A percentile compares a stretch with the other conserved stretches of the same genome.
phyloP scores from a whole-genome alignment of 1,140 invertebrate genomes.

The Zophobas morio region DNA sequence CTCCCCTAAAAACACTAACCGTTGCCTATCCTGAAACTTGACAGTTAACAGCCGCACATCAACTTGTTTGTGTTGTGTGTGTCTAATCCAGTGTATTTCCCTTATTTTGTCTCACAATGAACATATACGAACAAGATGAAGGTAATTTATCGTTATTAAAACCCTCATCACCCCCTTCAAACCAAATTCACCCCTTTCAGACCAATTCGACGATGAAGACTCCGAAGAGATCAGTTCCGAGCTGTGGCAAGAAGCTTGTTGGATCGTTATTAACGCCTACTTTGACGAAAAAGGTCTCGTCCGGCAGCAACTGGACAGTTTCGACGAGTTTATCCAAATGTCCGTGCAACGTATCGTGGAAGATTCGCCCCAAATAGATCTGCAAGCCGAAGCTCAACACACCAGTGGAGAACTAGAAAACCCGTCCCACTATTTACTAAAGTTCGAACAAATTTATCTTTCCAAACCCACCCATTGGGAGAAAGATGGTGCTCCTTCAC shows the following conservation, averaged over 20 bases:
- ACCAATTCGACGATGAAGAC: slow-evolving; percentile 84
- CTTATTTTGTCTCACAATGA: background rate
- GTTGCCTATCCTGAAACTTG: too few relatives aligned
- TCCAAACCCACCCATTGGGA: slow-evolving; percentile 99
- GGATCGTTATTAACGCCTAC: slow-evolving; percentile 99
- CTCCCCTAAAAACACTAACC: too few relatives aligned
- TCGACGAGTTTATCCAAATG: slow-evolving; percentile 99
- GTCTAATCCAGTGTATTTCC: slow-evolving; percentile 10
- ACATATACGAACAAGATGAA: slow-evolving; percentile 66
- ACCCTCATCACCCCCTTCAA: too few relatives aligned
- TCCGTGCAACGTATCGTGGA: slow-evolving; percentile 99
- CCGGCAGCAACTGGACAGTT: slow-evolving; percentile 98
- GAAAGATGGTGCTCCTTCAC: slow-evolving; percentile 97
- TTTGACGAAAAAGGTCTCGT: slow-evolving; percentile 99
- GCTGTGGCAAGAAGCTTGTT: slow-evolving; percentile 99
- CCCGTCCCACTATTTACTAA: slow-evolving; percentile 91
- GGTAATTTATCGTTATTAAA: slow-evolving; percentile 57
- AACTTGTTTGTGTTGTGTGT: slow-evolving; percentile 6
- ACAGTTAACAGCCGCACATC: background rate
- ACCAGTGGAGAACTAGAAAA: slow-evolving; percentile 92
- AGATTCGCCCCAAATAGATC: slow-evolving; percentile 96
- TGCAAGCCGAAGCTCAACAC: slow-evolving; percentile 98
- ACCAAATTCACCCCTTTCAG: slow-evolving; percentile 62
- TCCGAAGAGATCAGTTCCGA: slow-evolving; percentile 94
- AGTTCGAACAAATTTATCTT: slow-evolving; percentile 99